Conservation (phyloP, 2,113 vertebrate genomes). For the Procapra przewalskii region DNA sequence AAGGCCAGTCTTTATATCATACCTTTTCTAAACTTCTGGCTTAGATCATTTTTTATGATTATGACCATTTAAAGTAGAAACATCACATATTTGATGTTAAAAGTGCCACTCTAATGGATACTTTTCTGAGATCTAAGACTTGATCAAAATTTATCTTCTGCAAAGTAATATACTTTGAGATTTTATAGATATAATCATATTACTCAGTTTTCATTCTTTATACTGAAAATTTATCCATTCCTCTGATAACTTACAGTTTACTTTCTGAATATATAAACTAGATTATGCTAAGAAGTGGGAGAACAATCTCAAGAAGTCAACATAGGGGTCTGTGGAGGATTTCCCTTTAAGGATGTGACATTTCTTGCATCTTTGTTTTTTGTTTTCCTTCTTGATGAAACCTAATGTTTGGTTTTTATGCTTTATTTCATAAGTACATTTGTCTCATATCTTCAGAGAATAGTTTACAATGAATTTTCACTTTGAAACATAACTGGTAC, state of each 20-base stretch:
- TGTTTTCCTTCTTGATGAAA: neutral
- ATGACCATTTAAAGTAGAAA: neutral
- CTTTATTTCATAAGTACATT: neutral
- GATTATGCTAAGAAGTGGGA: neutral
- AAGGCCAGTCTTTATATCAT: neutral
- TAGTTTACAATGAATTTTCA: neutral
- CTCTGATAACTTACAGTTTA: neutral
- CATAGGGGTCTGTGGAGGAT: accelerated
- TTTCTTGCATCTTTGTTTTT: neutral
- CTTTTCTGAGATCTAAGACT: neutral
- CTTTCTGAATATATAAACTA: neutral
- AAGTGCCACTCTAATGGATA: neutral
- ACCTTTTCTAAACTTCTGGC: neutral
- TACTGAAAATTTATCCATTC: neutral
- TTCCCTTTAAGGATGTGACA: neutral
- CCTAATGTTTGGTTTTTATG: neutral
- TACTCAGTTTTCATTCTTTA: neutral
- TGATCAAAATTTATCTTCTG: neutral
- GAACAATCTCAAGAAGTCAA: neutral
- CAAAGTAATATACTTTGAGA: neutral
- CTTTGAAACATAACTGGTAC: neutral
- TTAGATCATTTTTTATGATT: neutral
- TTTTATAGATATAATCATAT: neutral
- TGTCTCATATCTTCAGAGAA: neutral
- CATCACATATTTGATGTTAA: neutral